Conservation (phyloP, 2,888 invertebrate species). For the Drosophila nr. fundita region DNA sequence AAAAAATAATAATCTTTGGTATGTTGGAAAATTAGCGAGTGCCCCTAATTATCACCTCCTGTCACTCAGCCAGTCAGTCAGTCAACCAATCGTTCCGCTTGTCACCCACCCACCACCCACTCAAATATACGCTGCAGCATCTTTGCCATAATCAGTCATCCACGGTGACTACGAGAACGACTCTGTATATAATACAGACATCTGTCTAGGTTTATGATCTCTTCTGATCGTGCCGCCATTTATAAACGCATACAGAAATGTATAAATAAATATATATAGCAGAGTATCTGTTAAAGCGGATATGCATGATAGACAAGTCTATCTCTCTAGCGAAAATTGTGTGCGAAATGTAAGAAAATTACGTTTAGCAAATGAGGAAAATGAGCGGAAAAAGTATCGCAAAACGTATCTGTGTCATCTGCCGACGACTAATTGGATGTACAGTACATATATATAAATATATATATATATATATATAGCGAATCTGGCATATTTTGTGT, state of each 20-base stretch:
- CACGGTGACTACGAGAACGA: conserved; percentile 1
- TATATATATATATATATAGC: conserved; percentile 8
- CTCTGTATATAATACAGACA: conserved; percentile 9
- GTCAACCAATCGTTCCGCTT: conserved; percentile 17
- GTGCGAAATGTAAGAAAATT: conserved; percentile 43
- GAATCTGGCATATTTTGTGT: conserved; percentile 28
- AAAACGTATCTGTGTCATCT: conserved; percentile 66
- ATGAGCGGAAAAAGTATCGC: conserved; percentile 70
- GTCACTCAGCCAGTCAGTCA: conserved; percentile 42
- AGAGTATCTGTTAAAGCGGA: conserved; percentile 62
- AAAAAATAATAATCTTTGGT: background rate
- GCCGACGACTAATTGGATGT: conserved; percentile 65
- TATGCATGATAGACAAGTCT: conserved; percentile 66
- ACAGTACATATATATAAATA: background rate
- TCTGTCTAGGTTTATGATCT: conserved; percentile 50
- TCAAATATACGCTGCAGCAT: conserved; percentile 34
- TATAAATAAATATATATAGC: conserved; percentile 19
- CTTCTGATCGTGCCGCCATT: conserved; percentile 68
- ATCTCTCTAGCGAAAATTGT: conserved; percentile 34
- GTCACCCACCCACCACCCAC: conserved; percentile 31
- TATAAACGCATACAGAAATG: conserved; percentile 29
- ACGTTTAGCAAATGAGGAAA: conserved; percentile 68
- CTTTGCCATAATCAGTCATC: conserved; percentile 45
- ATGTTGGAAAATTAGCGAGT: conserved; percentile 26
- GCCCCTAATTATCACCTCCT: conserved; percentile 77